Evolutionary conservation across 2,888 invertebrate species (phyloP), one percentile per base, ranked within the genome.

Genomic region (Platycheirus rosarum): DNA sequence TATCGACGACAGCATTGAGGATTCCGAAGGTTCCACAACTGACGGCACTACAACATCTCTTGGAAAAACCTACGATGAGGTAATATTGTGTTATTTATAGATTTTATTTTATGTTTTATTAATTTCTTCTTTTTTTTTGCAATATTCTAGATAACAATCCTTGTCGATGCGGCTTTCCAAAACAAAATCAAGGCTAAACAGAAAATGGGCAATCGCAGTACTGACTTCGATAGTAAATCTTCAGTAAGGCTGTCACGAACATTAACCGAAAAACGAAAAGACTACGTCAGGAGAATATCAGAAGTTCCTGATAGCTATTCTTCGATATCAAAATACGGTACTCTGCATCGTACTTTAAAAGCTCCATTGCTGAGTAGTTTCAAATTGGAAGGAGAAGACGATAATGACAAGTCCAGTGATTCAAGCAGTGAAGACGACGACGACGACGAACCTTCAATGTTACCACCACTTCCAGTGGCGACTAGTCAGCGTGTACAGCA

Each of bases 201-300:
- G 44, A 84, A 77, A 84, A 84, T 84, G 84, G 84, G 84, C 20
- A 84, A 84, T 74, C 84, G 78, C 46, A 84, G 84, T 44, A 78
- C 29, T 74, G 84, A 78, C 51, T 84, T 78, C 0, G 84, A 84
- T 65, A 73, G 84, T 51, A 84, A 84, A 80, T 80, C 69, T 44
- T 74, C 80, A 74, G 74, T 77, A 37, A 76, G 77, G 85, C 87
- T 92, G 2, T 92, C 92, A 1, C 89, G 92, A 40, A 92, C 91
- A 85, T 88, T 93, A 23, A 93, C 94, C 0, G 93, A 93, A 85
- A 93, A 93, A 66, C 90, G 94, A 0, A 94, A 94, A 87, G 93
- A 92, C 85, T 94, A 94, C 91, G 93, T 94, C 0, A 91, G 93
- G 0, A 91, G 94, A 6, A 93, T 94, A 1, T 93, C 94, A 0